These are phyloP conservation scores for Epizoanthus stellaris DNA, from an alignment of 92 coral and sea anemone genomes.

Conservation along the genomic window DNA sequence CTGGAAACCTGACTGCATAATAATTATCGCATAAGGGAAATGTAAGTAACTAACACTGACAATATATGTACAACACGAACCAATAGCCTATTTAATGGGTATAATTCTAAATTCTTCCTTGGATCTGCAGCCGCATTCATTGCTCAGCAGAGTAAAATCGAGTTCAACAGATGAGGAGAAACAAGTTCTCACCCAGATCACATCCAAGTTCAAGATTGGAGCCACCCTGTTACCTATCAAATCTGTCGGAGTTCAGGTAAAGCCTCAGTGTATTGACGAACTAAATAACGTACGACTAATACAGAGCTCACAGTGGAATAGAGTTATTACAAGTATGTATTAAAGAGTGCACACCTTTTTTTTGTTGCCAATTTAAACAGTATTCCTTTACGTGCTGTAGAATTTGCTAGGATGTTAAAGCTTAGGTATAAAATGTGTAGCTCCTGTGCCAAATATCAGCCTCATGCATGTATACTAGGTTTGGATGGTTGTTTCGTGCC, in stretches of 20 bases:
- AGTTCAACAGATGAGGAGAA: slow-evolving; percentile 88
- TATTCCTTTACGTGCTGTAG: too few species aligned
- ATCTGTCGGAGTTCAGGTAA: slow-evolving; percentile 94
- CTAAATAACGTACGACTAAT: background rate
- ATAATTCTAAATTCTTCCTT: slow-evolving; percentile 2
- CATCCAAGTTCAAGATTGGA: slow-evolving; percentile 83
- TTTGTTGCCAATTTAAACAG: background rate
- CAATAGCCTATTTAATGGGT: background rate
- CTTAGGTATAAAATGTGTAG: too few species aligned
- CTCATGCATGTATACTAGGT: too few species aligned
- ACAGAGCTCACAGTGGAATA: too few species aligned
- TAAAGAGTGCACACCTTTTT: background rate
- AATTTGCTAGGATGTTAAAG: too few species aligned
- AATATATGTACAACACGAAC: background rate
- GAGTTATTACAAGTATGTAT: too few species aligned
- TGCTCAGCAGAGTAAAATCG: slow-evolving; percentile 78
- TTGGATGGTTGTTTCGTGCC: too few species aligned
- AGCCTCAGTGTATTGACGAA: background rate
- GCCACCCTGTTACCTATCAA: slow-evolving; percentile 92
- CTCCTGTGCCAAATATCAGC: too few species aligned
- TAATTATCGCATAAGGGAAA: too few species aligned
- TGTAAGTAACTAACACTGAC: background rate
- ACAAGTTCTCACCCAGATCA: slow-evolving; percentile 71
- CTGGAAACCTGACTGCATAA: too few species aligned
- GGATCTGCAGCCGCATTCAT: slow-evolving; percentile 83